Conservation (phyloP, 2,888 invertebrate genomes). For the Polyommatus iphigenia region DNA sequence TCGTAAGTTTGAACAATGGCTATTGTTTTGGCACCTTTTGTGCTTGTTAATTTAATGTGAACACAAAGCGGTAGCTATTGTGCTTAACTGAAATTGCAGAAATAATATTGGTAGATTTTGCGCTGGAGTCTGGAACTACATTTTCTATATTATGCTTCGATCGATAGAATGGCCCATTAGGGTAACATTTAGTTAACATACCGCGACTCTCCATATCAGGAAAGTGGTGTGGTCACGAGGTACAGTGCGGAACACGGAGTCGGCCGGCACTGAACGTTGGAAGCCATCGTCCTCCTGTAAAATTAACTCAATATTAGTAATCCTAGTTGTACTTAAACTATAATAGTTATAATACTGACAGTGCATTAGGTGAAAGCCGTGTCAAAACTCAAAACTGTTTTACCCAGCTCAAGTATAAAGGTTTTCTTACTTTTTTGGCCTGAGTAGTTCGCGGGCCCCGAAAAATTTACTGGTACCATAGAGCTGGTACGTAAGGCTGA, state of each 20-base stretch:
- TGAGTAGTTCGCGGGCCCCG: no score
- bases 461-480: no score
- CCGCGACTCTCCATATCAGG: slow-evolving; percentile 94
- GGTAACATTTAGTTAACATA: slow-evolving; percentile 54
- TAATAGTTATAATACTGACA: no score
- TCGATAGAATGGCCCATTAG: not conserved
- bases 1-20: slow-evolving; percentile 16
- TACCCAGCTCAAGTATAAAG: no score
- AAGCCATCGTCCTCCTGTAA: slow-evolving; percentile 70
- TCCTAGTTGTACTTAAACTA: not conserved
- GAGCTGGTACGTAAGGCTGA: no score
- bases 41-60: slow-evolving; percentile 16
- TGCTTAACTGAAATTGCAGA: not conserved
- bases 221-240: slow-evolving; percentile 89
- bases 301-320: slow-evolving; percentile 7
- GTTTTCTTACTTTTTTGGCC: no score
- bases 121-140: not conserved
- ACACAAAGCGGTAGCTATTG: slow-evolving; percentile 1
- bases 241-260: slow-evolving; percentile 89
- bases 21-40: slow-evolving; percentile 14
- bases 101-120: not conserved
- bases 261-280: slow-evolving; percentile 64
- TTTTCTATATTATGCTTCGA: not conserved
- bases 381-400: no score
- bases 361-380: no score